Evolutionary conservation across 2,797 vertebrate genomes (phyloP), one percentile per base, ranked within the genome.

Genomic region (Urosaurus nigricauda): DNA sequence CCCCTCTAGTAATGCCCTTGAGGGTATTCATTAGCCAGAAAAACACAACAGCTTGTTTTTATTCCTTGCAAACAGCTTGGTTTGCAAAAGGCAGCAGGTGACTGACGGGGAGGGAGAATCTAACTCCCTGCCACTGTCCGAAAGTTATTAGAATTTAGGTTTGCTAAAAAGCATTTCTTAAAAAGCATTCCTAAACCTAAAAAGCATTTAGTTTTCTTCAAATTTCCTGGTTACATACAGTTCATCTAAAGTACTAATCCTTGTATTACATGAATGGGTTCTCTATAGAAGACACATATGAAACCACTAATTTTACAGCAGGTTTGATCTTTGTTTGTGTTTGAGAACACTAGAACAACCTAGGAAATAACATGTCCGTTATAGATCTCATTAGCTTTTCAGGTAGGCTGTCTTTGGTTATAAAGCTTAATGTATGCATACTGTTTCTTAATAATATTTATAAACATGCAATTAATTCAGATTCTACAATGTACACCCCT

Each of bases 261-360:
- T 71, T 65, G 24, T 65, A 65, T 85, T 92, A 85, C 0, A 91
- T 58, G 53, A 92, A 58, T 74, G 80, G 0, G 0, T 7, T 87
- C 74, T 87, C 71, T 35, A 73, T 1, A 78, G 81, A 86, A 63
- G 0, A 0, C 1, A 83, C 5, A 53, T 65, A 91, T 74, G 91
- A 94, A 93, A 91, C 89, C 35, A 43, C 2, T 70, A 89, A 80
- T 86, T 74, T 93, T 77, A 65, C 21, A 26, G 77, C 26, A 92
- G 74, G 73, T 87, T 92, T 92, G 14, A 6, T 60, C 40, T 84
- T 14, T 1, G 0, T 88, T 93, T 91, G 91, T 79, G 13, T 68
- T 87, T 32, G 83, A 82, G 37, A 73, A 73, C 63, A 65, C 21
- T 35, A 73, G 71, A 35, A 73, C 16, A 2, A 73, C 16, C n/a